Evolutionary conservation across 2,113 vertebrate genomes (phyloP), one percentile per base, ranked within the genome.

Genomic region (Hydrochoerus hydrochaeris): DNA sequence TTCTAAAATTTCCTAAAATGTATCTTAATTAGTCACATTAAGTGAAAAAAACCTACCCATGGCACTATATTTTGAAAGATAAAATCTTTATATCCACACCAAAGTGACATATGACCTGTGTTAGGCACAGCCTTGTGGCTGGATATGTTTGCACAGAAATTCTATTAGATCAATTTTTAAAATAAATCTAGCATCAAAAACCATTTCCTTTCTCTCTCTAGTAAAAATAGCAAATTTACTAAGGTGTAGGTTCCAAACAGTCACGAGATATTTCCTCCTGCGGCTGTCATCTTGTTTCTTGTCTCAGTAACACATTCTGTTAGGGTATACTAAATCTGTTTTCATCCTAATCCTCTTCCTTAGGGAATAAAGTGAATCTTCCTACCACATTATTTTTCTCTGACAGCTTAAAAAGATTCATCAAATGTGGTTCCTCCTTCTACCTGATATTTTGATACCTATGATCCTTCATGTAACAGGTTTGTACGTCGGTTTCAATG

Each of bases 211-310:
- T 97, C 97, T 98, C 97, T 98, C 98, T 97, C 97, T 69, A 97
- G 98, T 99, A 99, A 98, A 99, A 98, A 98, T 99, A 99, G 98
- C 97, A 90, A 98, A 98, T 99, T 98, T 98, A 98, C 98, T 98
- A 98, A 97, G 97, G 97, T 98, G 98, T 97, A 95, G 0, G 96
- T 97, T 98, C 98, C 98, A 98, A 98, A 98, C 89, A 97, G 98
- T 98, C 98, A 98, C 98, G 98, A 98, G 98, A 97, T 98, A 97
- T 87, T 97, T 97, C 96, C 95, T 98, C 94, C 96, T 97, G 93
- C 97, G 96, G 98, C 98, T 98, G 97, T 98, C 98, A 98, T 98
- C 98, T 98, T 97, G 98, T 98, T 95, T 87, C 97, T 98, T 96
- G 94, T 98, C 97, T 98, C 98, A 97, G 94, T 98, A 94, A 83